Evolutionary conservation across 2,797 vertebrate species (phyloP).

Genomic region (Channa striata): DNA sequence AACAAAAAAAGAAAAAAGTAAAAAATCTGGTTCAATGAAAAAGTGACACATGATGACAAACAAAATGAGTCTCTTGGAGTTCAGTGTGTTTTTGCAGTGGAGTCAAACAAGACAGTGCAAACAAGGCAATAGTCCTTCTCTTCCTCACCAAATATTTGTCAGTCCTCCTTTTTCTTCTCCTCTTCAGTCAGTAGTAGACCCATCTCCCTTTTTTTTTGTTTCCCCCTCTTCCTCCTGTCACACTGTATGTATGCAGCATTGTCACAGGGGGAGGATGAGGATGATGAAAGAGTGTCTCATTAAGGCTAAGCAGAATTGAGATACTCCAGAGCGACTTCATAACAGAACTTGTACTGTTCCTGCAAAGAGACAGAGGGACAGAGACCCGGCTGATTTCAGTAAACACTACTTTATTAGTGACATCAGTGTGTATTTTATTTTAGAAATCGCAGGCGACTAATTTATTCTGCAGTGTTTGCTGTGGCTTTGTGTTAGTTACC

Average conservation of each 20-base stretch:
- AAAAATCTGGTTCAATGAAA: slow-evolving; percentile 15
- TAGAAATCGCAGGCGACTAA: too few species aligned
- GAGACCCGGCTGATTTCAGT: too few species aligned
- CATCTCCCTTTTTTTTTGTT: background rate
- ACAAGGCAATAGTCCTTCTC: slow-evolving; percentile 35
- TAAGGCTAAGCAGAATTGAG: slow-evolving; percentile 91
- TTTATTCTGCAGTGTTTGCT: too few species aligned
- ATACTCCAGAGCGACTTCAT: slow-evolving; percentile 97
- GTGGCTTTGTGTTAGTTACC: slow-evolving; percentile 76
- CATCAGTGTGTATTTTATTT: too few species aligned
- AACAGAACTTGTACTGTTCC: slow-evolving; percentile 99
- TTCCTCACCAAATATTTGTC: background rate
- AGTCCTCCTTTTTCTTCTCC: slow-evolving; percentile 8
- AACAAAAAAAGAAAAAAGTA: slow-evolving; percentile 23
- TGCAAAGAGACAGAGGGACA: slow-evolving; percentile 61
- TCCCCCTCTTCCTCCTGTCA: slow-evolving; percentile 15
- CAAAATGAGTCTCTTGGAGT: slow-evolving; percentile 16
- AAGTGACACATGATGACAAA: slow-evolving; percentile 26
- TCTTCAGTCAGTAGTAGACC: slow-evolving; percentile 32
- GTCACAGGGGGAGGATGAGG: background rate
- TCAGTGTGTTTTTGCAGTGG: slow-evolving; percentile 34
- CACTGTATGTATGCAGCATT: background rate
- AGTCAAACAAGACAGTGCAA: slow-evolving; percentile 63
- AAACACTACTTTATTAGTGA: too few species aligned
- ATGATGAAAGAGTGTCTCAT: slow-evolving; percentile 2